Evolutionary conservation across 2,113 vertebrate species (phyloP).

Genomic region (Okapia johnstoni): DNA sequence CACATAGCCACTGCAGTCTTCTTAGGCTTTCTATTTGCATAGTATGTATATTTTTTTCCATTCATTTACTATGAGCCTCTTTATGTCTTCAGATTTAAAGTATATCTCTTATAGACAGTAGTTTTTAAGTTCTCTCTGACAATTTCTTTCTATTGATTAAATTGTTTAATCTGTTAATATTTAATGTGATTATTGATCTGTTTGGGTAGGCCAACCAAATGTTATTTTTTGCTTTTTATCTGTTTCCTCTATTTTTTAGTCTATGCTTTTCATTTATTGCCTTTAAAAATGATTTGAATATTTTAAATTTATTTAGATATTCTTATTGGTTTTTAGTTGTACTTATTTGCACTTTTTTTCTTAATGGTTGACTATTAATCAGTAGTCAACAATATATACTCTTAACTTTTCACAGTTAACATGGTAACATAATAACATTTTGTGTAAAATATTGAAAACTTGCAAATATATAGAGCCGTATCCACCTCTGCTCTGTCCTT

Average conservation of each 20-base stretch:
- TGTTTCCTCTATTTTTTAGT: neutral
- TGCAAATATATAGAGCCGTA: neutral
- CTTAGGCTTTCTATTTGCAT: neutral
- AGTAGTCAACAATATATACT: neutral
- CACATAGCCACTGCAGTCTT: neutral
- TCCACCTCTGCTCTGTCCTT: neutral
- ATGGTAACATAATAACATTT: neutral
- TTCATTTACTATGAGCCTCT: neutral
- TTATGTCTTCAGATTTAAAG: neutral
- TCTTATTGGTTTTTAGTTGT: neutral
- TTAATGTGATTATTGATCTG: neutral
- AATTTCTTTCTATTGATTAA: neutral
- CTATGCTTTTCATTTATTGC: neutral
- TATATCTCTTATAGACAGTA: neutral
- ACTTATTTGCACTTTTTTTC: neutral
- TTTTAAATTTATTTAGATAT: neutral
- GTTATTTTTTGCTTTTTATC: neutral
- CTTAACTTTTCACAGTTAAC: neutral
- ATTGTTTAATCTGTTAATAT: neutral
- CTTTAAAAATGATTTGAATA: conserved; percentile 26
- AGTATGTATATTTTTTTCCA: neutral
- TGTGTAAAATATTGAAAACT: neutral
- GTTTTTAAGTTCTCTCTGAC: neutral
- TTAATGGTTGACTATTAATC: neutral
- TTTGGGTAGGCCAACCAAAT: neutral